Percentiles rank a stretch among this genome's conserved stretches.
These are phyloP conservation scores for Ictalurus punctatus DNA, from an alignment of 2,113 vertebrate species.

Conservation along the genomic window DNA sequence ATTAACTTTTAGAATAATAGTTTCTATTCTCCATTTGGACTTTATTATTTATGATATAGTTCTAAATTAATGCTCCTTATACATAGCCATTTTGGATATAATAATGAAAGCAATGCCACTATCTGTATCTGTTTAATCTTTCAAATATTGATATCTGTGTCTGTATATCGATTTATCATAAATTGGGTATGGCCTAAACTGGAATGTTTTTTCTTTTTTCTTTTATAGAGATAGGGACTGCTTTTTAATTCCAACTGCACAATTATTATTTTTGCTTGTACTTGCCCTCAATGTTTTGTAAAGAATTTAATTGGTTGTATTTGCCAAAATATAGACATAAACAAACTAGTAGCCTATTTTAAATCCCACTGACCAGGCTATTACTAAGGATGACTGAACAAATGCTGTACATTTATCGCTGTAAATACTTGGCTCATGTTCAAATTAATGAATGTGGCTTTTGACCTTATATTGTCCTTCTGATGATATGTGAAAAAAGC, in stretches of 20 bases:
- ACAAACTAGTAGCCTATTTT: neutral
- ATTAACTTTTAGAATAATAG: neutral
- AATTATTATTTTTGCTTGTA: neutral
- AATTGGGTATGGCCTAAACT: too few relatives aligned
- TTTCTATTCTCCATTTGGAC: neutral
- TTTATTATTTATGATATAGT: neutral
- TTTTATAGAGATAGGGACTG: too few relatives aligned
- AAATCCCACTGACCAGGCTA: neutral
- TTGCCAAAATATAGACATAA: neutral
- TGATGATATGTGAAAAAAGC: too few relatives aligned
- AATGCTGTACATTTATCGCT: neutral
- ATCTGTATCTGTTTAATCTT: neutral
- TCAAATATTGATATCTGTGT: neutral
- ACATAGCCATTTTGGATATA: neutral
- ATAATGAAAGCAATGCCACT: neutral
- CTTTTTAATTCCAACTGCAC: neutral
- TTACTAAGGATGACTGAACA: neutral
- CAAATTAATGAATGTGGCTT: neutral
- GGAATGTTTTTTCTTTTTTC: neutral
- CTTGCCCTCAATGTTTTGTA: neutral
- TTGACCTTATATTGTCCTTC: neutral
- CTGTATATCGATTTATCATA: neutral
- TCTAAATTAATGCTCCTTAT: neutral
- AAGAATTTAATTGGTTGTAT: neutral
- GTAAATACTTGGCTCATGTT: neutral